Evolutionary conservation across 1,140 invertebrate genomes (phyloP), one percentile per base, ranked within the genome.

Genomic region (Drusus annulatus): DNA sequence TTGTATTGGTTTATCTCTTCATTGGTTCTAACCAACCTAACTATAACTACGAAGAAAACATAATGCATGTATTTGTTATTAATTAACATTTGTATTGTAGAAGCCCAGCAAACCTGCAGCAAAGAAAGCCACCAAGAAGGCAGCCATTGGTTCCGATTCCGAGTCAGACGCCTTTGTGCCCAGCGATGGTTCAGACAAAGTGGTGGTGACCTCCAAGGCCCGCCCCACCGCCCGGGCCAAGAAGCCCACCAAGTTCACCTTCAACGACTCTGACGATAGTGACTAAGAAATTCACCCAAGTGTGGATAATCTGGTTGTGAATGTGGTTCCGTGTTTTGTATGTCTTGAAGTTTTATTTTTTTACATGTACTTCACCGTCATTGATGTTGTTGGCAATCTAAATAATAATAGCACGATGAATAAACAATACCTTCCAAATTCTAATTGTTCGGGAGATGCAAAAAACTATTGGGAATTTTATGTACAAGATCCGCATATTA

Each of bases 121-220:
- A 56, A 90, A 90, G 84, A 89, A 88, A 31, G 75, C 84, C 2
- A 86, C 86, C 73, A 86, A 86, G 82, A 45, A 45, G 36, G 8
- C 7, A 13, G 8, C 10, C 0, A 1, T 1, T 45, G 68, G 52
- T 1, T 88, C 86, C 5, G 89, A 87, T 3, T 86, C 84, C 0
- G 86, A 86, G 0, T 83, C 79, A 3, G 84, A 83, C n/a, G 60
- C 81, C 25, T 83, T 83, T 75, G 51, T 75, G 6, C 52, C 71
- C 16, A 78, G 76, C 50, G 81, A 80, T 21, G 69, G 51, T 21
- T 77, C 75, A 21, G 45, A 31, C 21, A n/a, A n/a, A n/a, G 74
- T 73, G 84, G 78, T 17, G 4, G 23, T 56, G 16, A 62, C 79
- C 28, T 31, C 62, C 51, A 78, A 79, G 17, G 80, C 82, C 16